These are phyloP conservation scores for Pyrgus malvae DNA, from an alignment of 2,888 invertebrate species.

Conservation along the genomic window DNA sequence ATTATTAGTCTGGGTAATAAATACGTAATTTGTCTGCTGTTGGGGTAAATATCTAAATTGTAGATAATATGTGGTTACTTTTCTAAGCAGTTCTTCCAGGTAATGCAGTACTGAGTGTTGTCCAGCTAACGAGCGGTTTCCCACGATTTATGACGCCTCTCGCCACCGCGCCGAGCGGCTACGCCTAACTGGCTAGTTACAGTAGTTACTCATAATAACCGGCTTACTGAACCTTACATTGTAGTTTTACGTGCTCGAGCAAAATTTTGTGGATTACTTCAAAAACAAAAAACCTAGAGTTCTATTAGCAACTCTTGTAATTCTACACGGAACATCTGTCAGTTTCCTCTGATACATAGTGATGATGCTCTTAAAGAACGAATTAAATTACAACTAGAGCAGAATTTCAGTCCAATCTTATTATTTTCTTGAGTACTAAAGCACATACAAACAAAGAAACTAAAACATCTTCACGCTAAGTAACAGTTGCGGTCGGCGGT, in stretches of 20 bases:
- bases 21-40: too few relatives aligned
- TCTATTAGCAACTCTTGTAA: slow-evolving; percentile 4
- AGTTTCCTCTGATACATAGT: slow-evolving; percentile 3
- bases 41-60: too few relatives aligned
- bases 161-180: slow-evolving; percentile 4
- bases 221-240: too few relatives aligned
- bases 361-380: background rate
- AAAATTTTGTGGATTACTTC: background rate
- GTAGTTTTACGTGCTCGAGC: background rate
- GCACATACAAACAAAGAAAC: too few relatives aligned
- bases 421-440: too few relatives aligned
- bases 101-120: background rate
- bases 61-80: background rate
- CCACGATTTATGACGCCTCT: slow-evolving; percentile 23
- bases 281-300: background rate
- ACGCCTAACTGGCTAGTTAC: background rate
- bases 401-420: too few relatives aligned
- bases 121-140: slow-evolving; percentile 25
- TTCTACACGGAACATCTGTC: slow-evolving; percentile 14
- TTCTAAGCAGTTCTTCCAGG: background rate
- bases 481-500: too few relatives aligned
- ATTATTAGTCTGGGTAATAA: too few relatives aligned
- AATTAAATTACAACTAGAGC: too few relatives aligned
- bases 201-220: background rate
- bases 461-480: too few relatives aligned